phyloP scores from a whole-genome alignment of 2,797 vertebrate species.

The Etheostoma perlongum region DNA sequence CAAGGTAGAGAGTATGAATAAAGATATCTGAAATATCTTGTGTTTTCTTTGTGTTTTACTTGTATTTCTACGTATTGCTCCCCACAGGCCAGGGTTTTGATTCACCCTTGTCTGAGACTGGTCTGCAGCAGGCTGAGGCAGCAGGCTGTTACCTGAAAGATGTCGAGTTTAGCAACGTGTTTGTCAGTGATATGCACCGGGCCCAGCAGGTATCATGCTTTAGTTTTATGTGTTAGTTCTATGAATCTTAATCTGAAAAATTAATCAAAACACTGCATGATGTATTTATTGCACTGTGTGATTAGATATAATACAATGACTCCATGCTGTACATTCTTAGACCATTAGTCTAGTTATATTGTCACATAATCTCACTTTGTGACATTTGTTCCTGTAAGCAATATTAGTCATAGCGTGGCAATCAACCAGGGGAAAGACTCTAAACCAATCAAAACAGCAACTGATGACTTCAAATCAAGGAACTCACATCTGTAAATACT shows the following conservation, averaged over 20 bases:
- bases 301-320: not conserved
- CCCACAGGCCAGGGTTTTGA: conserved; percentile 90
- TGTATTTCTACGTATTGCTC: not conserved
- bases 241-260: not conserved
- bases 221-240: not conserved
- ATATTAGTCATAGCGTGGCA: not conserved
- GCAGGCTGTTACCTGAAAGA: conserved; percentile 88
- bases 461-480: not conserved
- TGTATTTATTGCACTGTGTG: not conserved
- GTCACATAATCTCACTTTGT: not conserved
- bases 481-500: not conserved
- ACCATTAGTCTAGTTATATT: not conserved
- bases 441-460: not conserved
- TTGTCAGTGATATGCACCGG: conserved; percentile 90
- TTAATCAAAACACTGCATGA: not conserved
- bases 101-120: conserved; percentile 87
- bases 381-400: not conserved
- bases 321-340: not conserved
- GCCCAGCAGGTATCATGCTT: conserved; percentile 86
- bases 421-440: not conserved
- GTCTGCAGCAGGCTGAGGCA: conserved; percentile 89
- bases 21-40: not conserved
- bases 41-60: not conserved
- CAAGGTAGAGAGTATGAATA: conserved; percentile 85
- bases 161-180: conserved; percentile 88